Evolutionary conservation across 92 coral and sea anemone species (phyloP).

Genomic region (Metridium senile): DNA sequence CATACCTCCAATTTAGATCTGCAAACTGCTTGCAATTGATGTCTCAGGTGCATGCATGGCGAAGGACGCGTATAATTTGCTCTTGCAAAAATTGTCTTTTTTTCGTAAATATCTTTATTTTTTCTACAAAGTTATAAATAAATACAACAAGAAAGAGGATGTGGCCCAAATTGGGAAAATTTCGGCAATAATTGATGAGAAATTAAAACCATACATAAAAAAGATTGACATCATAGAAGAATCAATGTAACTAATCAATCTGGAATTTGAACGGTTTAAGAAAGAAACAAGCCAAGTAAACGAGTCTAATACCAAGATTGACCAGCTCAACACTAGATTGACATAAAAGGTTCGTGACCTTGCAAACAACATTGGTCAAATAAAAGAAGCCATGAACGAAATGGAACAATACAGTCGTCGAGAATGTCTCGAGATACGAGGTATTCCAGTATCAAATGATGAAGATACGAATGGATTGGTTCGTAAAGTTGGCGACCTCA

Average conservation of each 20-base stretch:
- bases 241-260: not conserved
- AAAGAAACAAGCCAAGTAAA: not conserved
- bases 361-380: not conserved
- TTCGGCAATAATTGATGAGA: not conserved
- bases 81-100: no score
- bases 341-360: not conserved
- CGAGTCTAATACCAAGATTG: no score
- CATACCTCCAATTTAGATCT: no score
- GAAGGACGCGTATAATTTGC: no score
- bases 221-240: not conserved
- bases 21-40: no score
- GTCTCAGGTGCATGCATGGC: no score
- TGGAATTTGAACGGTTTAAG: not conserved
- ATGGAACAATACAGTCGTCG: slow-evolving; percentile 44
- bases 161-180: no score
- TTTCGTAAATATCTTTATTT: no score
- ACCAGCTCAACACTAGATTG: not conserved
- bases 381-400: slow-evolving; percentile 10
- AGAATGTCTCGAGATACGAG: slow-evolving; percentile 49
- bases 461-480: slow-evolving; percentile 40
- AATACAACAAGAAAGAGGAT: no score
- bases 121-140: no score
- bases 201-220: not conserved
- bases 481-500: slow-evolving; percentile 41
- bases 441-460: slow-evolving; percentile 25